phyloP scores from a whole-genome alignment of 2,888 invertebrate genomes.

The Crossocerus cetratus region DNA sequence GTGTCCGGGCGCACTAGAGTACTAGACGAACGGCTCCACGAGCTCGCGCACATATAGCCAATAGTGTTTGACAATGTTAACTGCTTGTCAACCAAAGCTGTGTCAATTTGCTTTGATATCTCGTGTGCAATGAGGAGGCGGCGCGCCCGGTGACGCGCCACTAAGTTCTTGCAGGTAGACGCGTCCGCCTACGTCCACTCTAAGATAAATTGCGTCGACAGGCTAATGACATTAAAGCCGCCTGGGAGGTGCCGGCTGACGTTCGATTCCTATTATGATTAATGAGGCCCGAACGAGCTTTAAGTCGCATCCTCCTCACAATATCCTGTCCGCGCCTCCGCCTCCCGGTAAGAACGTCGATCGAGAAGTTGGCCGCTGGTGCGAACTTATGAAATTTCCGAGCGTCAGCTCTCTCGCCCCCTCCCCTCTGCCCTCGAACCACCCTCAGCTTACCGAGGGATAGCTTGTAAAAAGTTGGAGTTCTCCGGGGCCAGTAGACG shows the following conservation, averaged over 20 bases:
- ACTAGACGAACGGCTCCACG: too few species aligned
- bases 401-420: neutral
- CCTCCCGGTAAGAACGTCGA: neutral
- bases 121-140: conserved; percentile 22
- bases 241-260: conserved; percentile 15
- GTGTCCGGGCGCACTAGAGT: conserved; percentile 27
- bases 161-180: conserved; percentile 4
- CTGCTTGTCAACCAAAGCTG: conserved; percentile 37
- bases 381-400: conserved; percentile 1
- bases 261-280: conserved; percentile 17
- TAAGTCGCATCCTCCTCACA: neutral
- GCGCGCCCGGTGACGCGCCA: neutral
- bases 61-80: conserved; percentile 42
- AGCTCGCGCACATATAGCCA: neutral
- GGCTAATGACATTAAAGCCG: conserved; percentile 40
- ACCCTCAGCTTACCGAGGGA: neutral
- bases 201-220: conserved; percentile 41
- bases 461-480: too few species aligned
- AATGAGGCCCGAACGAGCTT: neutral
- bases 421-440: neutral
- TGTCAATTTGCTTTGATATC: conserved; percentile 56
- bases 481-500: neutral
- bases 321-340: neutral
- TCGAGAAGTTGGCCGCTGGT: neutral
- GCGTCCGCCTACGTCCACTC: conserved; percentile 16